Percentiles rank a stretch among this genome's conserved stretches.
phyloP scores from a whole-genome alignment of 2,113 vertebrate genomes.

The Hepsetus odoe region DNA sequence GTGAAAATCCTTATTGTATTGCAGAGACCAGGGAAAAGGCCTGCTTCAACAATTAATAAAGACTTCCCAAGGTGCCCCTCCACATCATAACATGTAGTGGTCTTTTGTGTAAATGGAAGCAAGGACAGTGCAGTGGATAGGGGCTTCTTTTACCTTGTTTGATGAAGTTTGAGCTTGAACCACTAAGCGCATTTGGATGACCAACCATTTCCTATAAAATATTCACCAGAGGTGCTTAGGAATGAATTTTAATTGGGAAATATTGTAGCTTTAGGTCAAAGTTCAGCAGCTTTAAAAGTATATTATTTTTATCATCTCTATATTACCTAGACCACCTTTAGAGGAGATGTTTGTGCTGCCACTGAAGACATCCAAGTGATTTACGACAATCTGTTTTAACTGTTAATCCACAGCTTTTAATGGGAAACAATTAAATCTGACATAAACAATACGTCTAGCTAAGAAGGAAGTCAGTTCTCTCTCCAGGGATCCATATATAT shows the following conservation, averaged over 20 bases:
- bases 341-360: background rate
- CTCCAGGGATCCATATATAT: too few species aligned
- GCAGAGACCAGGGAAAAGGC: constrained; percentile 3
- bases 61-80: constrained; percentile 53
- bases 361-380: background rate
- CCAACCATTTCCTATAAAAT: background rate
- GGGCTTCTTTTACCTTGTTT: background rate
- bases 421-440: too few species aligned
- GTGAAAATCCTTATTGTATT: constrained; percentile 48
- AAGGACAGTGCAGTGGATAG: constrained; percentile 6
- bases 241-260: background rate
- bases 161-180: constrained; percentile 22
- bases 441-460: too few species aligned
- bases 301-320: background rate
- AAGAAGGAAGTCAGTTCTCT: too few species aligned
- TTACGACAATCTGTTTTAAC: too few species aligned
- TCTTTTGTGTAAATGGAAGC: constrained; percentile 36
- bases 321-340: background rate
- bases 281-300: background rate
- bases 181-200: background rate
- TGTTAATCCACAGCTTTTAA: background rate
- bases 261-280: background rate
- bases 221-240: constrained; percentile 17
- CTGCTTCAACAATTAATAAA: constrained; percentile 51
- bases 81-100: constrained; percentile 41